These are phyloP conservation scores for Rhopalosiphum maidis DNA, from an alignment of 1,140 invertebrate species.

Conservation along the genomic window DNA sequence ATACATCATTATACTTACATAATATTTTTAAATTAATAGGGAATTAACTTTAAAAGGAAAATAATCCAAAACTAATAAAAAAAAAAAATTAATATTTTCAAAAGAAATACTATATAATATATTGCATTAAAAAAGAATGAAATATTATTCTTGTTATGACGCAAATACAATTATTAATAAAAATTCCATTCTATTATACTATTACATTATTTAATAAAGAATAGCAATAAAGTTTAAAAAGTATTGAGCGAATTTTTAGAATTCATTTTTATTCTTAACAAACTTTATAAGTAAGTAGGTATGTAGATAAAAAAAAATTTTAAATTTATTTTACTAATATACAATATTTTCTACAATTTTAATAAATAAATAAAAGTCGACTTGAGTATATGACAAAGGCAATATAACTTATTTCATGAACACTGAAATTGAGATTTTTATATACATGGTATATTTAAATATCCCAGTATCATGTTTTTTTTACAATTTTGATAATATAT, in stretches of 20 bases:
- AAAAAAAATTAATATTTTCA: slow-evolving; percentile 8
- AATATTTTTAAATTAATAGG: not conserved
- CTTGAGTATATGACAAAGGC: not conserved
- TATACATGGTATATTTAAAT: not conserved
- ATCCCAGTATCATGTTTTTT: not conserved
- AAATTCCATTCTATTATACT: not conserved
- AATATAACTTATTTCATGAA: not conserved
- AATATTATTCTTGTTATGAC: not conserved
- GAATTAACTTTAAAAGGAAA: not conserved
- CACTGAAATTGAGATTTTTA: not conserved
- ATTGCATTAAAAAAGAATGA: not conserved
- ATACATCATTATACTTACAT: not conserved
- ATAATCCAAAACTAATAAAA: not conserved
- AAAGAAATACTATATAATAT: not conserved
- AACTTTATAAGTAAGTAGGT: not conserved
- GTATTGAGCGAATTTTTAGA: not conserved
- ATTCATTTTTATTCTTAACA: not conserved
- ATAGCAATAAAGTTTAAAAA: not conserved
- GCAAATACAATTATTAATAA: not conserved
- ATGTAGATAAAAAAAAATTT: not conserved
- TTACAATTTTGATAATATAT: not conserved
- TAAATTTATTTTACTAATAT: not conserved
- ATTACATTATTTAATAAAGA: not conserved
- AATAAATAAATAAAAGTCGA: not conserved
- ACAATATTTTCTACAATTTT: not conserved